Conservation (phyloP, 2,797 vertebrate species). For the Nannoperca obscura region DNA sequence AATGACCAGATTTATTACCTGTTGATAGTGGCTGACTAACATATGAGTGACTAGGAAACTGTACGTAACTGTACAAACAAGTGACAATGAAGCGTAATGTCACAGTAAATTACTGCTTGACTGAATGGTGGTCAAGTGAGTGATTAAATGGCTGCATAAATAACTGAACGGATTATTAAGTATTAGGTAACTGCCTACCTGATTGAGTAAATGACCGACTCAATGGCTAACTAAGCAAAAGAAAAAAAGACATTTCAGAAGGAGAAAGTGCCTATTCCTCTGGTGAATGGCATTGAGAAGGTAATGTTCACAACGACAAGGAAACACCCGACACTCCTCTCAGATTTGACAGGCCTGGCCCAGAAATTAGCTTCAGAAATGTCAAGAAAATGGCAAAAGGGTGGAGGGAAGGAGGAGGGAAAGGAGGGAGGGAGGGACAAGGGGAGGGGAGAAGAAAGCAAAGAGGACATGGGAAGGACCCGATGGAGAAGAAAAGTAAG, state of each 20-base stretch:
- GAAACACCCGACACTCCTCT: conserved; percentile 22
- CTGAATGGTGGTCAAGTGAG: neutral
- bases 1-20: neutral
- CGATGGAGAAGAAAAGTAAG: neutral
- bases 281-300: conserved; percentile 31
- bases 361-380: conserved; percentile 52
- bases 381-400: conserved; percentile 41
- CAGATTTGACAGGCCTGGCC: conserved; percentile 21
- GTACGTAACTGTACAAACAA: neutral
- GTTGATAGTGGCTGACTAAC: neutral
- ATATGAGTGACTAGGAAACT: neutral
- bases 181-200: neutral
- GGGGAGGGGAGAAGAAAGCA: neutral
- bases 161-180: neutral
- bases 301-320: conserved; percentile 28
- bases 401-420: neutral
- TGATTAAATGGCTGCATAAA: neutral
- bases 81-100: neutral
- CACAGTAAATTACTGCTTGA: neutral
- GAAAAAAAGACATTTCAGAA: conserved; percentile 7
- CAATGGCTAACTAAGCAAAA: conserved; percentile 8
- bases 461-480: conserved; percentile 4
- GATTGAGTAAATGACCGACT: neutral
- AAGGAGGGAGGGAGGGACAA: conserved; percentile 4
- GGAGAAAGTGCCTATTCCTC: neutral